Percentiles rank a stretch among this genome's conserved stretches.
Evolutionary conservation across 2,113 vertebrate species (phyloP).

Genomic region (Vicugna pacos): DNA sequence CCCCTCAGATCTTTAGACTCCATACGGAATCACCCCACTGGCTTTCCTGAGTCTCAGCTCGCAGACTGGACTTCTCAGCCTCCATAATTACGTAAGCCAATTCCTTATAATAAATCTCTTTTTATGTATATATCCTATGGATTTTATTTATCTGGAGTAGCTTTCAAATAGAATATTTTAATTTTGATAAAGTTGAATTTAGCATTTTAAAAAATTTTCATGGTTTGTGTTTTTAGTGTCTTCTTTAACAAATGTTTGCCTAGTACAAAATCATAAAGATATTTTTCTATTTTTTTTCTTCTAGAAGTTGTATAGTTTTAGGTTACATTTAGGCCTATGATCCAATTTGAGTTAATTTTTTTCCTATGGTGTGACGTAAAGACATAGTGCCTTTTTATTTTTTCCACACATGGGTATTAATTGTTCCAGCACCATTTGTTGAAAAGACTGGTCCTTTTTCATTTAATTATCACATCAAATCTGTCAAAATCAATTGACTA

Average conservation of each 20-base stretch:
- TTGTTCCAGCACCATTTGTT: not conserved
- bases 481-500: conserved; percentile 2
- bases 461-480: not conserved
- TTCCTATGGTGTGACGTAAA: not conserved
- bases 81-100: not conserved
- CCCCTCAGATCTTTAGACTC: not conserved
- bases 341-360: not conserved
- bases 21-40: not conserved
- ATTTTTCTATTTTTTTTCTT: not conserved
- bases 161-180: conserved; percentile 17
- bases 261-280: not conserved
- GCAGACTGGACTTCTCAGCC: not conserved
- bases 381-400: not conserved
- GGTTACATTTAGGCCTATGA: not conserved
- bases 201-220: not conserved
- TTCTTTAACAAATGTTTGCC: not conserved
- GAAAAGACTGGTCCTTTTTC: conserved; percentile 1
- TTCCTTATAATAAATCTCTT: not conserved
- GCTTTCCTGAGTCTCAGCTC: not conserved
- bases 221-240: not conserved
- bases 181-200: conserved; percentile 1
- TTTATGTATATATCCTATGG: not conserved
- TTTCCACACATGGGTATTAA: not conserved
- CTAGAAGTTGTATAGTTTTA: not conserved
- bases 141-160: not conserved